A percentile compares a stretch with the other conserved stretches of the same genome.
These are phyloP conservation scores for Cepaea hortensis DNA, from an alignment of 2,888 invertebrate genomes.

Conservation along the genomic window DNA sequence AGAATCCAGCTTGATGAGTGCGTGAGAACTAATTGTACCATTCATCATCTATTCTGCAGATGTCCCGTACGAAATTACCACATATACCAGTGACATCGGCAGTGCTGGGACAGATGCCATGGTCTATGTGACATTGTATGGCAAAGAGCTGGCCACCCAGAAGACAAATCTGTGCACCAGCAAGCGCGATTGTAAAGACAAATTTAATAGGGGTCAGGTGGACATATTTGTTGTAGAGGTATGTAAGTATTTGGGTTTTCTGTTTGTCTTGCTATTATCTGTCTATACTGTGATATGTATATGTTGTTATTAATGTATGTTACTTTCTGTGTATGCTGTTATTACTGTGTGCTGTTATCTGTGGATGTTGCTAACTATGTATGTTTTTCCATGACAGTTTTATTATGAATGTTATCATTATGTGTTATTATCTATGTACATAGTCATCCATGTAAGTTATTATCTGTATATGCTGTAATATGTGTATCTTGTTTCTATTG, in stretches of 20 bases:
- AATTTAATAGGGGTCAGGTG: constrained; percentile 66
- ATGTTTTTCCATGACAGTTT: too few relatives aligned
- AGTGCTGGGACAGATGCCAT: constrained; percentile 76
- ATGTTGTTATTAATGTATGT: too few relatives aligned
- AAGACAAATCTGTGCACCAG: constrained; percentile 71
- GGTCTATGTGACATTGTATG: constrained; percentile 75
- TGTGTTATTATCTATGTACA: too few relatives aligned
- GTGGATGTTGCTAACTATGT: too few relatives aligned
- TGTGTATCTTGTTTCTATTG: too few relatives aligned
- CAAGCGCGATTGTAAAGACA: constrained; percentile 71
- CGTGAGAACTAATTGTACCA: neutral
- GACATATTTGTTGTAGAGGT: constrained; percentile 75
- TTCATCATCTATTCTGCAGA: constrained; percentile 58
- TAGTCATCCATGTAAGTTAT: too few relatives aligned
- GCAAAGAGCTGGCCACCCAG: constrained; percentile 69
- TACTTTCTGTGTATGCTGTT: too few relatives aligned
- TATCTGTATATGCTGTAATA: too few relatives aligned
- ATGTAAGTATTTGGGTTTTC: neutral
- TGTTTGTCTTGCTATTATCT: neutral
- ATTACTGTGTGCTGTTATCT: too few relatives aligned
- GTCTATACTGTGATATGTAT: neutral
- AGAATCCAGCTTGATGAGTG: too few relatives aligned
- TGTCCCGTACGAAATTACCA: constrained; percentile 75
- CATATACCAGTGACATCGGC: constrained; percentile 71
- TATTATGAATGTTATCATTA: too few relatives aligned